Evolutionary conservation across 2,113 vertebrate genomes (phyloP).

Genomic region (Poeciliopsis prolifica): DNA sequence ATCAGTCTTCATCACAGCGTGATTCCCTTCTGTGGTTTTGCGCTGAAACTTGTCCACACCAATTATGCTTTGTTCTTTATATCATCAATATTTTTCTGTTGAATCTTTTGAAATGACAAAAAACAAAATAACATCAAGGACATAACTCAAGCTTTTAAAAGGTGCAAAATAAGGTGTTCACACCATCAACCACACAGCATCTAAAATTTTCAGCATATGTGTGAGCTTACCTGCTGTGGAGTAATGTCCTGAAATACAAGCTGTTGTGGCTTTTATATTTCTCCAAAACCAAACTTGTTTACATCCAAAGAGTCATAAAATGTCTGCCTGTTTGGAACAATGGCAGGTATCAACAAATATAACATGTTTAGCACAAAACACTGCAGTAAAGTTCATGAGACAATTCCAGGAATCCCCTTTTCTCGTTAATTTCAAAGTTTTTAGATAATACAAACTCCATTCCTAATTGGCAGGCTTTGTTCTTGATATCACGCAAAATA

Average conservation of each 20-base stretch:
- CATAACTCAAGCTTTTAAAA: background rate
- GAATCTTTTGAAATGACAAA: background rate
- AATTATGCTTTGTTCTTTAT: background rate
- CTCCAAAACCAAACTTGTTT: constrained; percentile 36
- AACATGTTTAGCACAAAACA: constrained; percentile 63
- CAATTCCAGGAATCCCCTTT: constrained; percentile 41
- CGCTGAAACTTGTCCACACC: background rate
- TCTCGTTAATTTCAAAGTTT: constrained; percentile 14
- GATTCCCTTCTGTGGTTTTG: background rate
- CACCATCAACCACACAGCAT: background rate
- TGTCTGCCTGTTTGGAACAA: constrained; percentile 53
- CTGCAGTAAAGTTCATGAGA: constrained; percentile 50
- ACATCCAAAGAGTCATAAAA: constrained; percentile 59
- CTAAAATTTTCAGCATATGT: constrained; percentile 22
- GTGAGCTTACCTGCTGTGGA: constrained; percentile 51
- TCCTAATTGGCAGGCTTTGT: constrained; percentile 1
- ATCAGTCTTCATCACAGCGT: constrained; percentile 21
- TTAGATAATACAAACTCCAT: constrained; percentile 44
- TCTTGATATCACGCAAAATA: constrained; percentile 30
- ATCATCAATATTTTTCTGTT: too few relatives aligned
- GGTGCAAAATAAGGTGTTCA: background rate
- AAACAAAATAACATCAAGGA: background rate
- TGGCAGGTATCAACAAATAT: constrained; percentile 57
- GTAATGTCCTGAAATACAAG: constrained; percentile 17
- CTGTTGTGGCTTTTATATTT: constrained; percentile 60